Evolutionary conservation across 2,113 vertebrate species (phyloP).

Genomic region (Oreochromis spilurus): DNA sequence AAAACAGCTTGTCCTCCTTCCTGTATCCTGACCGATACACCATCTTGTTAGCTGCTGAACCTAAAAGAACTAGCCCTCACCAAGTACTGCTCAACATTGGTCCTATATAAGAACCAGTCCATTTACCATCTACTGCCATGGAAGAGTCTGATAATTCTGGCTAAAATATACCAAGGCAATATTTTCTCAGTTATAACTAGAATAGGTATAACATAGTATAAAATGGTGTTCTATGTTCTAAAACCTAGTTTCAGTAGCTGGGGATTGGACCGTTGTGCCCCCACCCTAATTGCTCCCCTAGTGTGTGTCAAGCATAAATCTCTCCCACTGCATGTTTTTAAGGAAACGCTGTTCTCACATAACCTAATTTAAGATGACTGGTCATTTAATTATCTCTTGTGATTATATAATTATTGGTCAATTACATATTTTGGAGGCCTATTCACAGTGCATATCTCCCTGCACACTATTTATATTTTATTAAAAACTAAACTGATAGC

Average conservation of each 20-base stretch:
- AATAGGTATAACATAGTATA: background rate
- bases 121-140: background rate
- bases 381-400: background rate
- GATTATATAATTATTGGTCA: background rate
- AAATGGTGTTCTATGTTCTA: background rate
- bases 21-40: too few relatives aligned
- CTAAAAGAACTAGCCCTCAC: too few relatives aligned
- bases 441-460: background rate
- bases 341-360: background rate
- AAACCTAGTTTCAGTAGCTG: background rate
- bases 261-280: background rate
- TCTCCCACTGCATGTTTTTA: background rate
- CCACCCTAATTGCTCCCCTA: background rate
- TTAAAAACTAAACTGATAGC: background rate
- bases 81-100: too few relatives aligned
- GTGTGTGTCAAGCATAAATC: background rate
- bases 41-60: too few relatives aligned
- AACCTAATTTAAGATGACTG: background rate
- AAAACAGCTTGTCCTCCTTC: too few relatives aligned
- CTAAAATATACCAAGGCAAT: background rate
- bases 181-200: background rate
- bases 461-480: accelerated
- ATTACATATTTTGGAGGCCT: background rate
- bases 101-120: background rate
- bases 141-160: background rate